Conservation (phyloP, 2,797 vertebrate genomes). For the Ptychobarbus kaznakovi region DNA sequence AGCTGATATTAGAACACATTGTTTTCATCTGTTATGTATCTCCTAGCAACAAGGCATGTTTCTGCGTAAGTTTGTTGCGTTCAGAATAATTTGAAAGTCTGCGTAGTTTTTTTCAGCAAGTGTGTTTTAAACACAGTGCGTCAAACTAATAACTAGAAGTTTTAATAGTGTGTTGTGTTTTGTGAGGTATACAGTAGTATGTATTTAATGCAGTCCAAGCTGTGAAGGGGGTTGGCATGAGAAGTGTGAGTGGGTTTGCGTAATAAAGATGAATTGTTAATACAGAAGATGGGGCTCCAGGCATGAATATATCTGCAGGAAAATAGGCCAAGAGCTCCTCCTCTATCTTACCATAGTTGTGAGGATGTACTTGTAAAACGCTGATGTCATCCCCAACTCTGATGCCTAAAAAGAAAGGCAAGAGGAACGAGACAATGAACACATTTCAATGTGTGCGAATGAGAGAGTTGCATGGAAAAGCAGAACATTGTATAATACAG, state of each 20-base stretch:
- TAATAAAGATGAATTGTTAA: constrained; percentile 48
- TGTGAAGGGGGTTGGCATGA: background rate
- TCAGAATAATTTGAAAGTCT: background rate
- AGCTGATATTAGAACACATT: background rate
- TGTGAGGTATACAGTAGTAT: constrained; percentile 19
- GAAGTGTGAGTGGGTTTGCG: constrained; percentile 35
- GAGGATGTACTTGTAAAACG: constrained; percentile 83
- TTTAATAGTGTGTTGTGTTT: constrained; percentile 13
- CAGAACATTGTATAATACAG: background rate
- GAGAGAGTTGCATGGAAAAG: constrained; percentile 30
- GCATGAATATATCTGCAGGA: constrained; percentile 43
- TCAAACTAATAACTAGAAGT: background rate
- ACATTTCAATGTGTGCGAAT: constrained; percentile 56
- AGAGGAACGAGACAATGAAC: constrained; percentile 10
- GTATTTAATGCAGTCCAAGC: constrained; percentile 15
- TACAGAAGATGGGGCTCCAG: constrained; percentile 29
- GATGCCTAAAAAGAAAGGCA: constrained; percentile 66
- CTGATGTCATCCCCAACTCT: constrained; percentile 75
- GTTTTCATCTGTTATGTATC: background rate
- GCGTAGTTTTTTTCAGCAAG: background rate
- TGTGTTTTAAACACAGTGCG: background rate
- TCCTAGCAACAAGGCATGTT: constrained; percentile 8
- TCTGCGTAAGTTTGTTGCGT: background rate
- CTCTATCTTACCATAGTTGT: constrained; percentile 75
- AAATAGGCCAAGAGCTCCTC: constrained; percentile 65